Conservation (phyloP, 1,140 invertebrate genomes). For the Euschistus heros region DNA sequence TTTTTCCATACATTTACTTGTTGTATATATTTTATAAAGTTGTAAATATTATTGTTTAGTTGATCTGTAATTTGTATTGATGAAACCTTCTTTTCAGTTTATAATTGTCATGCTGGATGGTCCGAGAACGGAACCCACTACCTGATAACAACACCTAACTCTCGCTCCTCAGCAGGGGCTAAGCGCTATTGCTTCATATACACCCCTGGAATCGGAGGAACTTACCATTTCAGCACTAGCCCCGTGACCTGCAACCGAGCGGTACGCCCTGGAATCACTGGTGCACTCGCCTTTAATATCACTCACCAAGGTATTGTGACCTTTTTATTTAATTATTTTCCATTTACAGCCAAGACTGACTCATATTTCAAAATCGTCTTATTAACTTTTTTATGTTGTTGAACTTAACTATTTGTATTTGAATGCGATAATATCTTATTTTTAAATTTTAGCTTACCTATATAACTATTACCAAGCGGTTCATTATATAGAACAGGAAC, state of each 20-base stretch:
- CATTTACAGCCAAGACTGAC: background rate
- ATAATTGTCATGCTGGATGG: slow-evolving; percentile 43
- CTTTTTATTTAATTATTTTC: background rate
- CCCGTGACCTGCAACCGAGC: slow-evolving; percentile 35
- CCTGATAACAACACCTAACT: slow-evolving; percentile 38
- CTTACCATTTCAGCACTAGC: slow-evolving; percentile 34
- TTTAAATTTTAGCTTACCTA: too few relatives aligned
- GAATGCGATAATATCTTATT: too few relatives aligned
- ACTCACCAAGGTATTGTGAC: slow-evolving; percentile 34
- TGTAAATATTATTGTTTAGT: too few relatives aligned
- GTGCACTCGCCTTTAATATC: slow-evolving; percentile 37
- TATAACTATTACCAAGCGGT: too few relatives aligned
- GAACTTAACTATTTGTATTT: background rate
- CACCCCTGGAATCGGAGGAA: slow-evolving; percentile 18
- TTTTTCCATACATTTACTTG: too few relatives aligned
- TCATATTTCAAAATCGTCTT: background rate
- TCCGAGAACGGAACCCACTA: slow-evolving; percentile 38
- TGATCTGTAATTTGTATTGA: too few relatives aligned
- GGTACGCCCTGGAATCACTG: slow-evolving; percentile 32
- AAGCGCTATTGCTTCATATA: slow-evolving; percentile 38
- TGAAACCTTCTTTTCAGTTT: slow-evolving; percentile 32
- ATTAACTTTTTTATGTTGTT: background rate
- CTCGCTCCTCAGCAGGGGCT: slow-evolving; percentile 34
- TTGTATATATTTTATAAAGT: too few relatives aligned
- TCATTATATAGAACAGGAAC: too few relatives aligned